These are phyloP conservation scores for Martes martes DNA, from an alignment of 2,113 vertebrate genomes.

Conservation along the genomic window DNA sequence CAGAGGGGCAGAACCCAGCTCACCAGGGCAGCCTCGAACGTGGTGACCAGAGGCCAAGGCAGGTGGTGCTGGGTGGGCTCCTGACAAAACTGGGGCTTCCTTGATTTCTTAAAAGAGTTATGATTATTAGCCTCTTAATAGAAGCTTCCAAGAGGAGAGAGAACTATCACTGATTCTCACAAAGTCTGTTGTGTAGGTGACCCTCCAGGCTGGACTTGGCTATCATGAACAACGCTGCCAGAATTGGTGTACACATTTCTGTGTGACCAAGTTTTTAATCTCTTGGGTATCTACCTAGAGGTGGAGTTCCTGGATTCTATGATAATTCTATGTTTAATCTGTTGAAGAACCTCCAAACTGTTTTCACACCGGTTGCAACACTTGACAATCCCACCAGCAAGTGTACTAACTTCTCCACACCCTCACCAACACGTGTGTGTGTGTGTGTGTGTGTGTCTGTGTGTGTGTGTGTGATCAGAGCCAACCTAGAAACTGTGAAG, in stretches of 20 bases:
- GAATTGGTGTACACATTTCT: neutral
- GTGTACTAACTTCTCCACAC: neutral
- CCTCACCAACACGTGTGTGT: neutral
- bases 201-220: neutral
- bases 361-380: neutral
- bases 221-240: fast-evolving
- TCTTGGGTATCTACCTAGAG: neutral
- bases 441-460: neutral
- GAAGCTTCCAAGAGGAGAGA: neutral
- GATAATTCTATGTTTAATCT: neutral
- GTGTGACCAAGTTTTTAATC: neutral
- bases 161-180: neutral
- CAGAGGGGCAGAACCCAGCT: fast-evolving
- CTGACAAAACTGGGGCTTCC: neutral
- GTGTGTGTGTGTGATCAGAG: neutral
- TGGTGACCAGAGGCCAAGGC: fast-evolving
- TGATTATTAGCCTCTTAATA: too few relatives aligned
- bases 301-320: neutral
- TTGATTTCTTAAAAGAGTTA: neutral
- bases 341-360: neutral
- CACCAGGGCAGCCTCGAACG: neutral
- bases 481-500: neutral
- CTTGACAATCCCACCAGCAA: neutral
- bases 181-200: neutral
- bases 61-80: fast-evolving